Conservation (phyloP, 2,113 vertebrate genomes). For the Fregetta grallaria region DNA sequence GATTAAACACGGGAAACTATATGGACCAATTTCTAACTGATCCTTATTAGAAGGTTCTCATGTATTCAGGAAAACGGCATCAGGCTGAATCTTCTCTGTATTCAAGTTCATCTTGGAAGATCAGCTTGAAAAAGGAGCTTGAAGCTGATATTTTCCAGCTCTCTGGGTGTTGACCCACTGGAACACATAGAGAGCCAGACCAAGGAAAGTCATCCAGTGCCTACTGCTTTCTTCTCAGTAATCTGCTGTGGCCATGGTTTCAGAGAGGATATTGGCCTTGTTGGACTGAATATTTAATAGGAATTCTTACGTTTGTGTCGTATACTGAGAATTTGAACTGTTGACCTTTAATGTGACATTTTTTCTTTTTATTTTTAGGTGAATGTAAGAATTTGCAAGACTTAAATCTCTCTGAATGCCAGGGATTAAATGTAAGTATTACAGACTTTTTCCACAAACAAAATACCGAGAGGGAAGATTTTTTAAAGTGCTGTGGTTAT, state of each 20-base stretch:
- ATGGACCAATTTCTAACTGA: neutral
- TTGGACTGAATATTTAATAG: neutral
- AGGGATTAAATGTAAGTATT: conserved; percentile 78
- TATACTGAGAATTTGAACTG: neutral
- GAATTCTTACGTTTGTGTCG: neutral
- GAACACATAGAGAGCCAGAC: neutral
- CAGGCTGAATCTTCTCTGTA: neutral
- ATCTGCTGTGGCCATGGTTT: neutral
- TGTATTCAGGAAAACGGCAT: neutral
- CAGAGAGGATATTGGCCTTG: neutral
- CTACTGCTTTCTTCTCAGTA: neutral
- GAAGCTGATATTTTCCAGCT: neutral
- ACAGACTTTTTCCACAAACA: neutral
- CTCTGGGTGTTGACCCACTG: neutral
- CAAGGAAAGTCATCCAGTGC: neutral
- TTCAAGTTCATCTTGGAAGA: neutral
- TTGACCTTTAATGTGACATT: neutral
- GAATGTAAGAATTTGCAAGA: conserved; percentile 82
- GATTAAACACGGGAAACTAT: neutral
- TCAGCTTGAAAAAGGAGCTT: neutral
- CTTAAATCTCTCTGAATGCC: conserved; percentile 81
- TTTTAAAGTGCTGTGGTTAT: neutral
- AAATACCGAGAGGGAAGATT: neutral
- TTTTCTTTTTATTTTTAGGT: conserved; percentile 48
- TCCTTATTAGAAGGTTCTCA: neutral